Evolutionary conservation across 2,888 invertebrate genomes (phyloP).

Genomic region (Scelioninae gen. 1): DNA sequence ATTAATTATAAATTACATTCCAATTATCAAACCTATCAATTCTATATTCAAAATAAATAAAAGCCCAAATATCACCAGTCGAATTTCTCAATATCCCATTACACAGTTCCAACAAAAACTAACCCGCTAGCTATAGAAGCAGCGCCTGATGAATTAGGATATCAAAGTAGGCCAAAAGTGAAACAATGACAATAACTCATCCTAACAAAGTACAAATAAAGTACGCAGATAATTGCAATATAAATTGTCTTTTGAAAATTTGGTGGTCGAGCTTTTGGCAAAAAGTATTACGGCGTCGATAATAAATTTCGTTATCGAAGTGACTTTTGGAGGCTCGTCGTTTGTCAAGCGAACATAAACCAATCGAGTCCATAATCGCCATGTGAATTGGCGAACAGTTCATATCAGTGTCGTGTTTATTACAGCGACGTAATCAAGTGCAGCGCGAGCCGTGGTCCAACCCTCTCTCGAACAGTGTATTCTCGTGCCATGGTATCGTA

Average conservation of each 20-base stretch:
- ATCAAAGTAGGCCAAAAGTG: too few species aligned
- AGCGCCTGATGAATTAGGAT: too few species aligned
- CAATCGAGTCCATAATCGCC: constrained; percentile 64
- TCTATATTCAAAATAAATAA: too few species aligned
- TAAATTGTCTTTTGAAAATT: constrained; percentile 39
- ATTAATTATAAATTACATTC: too few species aligned
- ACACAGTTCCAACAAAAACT: too few species aligned
- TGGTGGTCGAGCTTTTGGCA: background rate
- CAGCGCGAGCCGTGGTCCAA: constrained; percentile 73
- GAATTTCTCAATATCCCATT: too few species aligned
- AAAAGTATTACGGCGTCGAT: constrained; percentile 36
- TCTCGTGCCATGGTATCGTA: constrained; percentile 80
- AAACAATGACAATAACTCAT: too few species aligned
- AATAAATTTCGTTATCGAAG: constrained; percentile 60
- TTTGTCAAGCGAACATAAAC: constrained; percentile 60
- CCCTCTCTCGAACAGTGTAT: constrained; percentile 70
- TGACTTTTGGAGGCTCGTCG: constrained; percentile 57
- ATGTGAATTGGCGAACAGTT: constrained; percentile 75
- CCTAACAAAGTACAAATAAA: too few species aligned
- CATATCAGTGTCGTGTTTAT: constrained; percentile 83
- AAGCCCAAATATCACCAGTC: too few species aligned
- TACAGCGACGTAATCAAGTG: constrained; percentile 83
- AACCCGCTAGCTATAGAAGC: too few species aligned
- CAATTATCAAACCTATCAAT: too few species aligned
- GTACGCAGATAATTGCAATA: constrained; percentile 39